phyloP scores from a whole-genome alignment of 2,888 invertebrate species.

The Brachyptera risi region DNA sequence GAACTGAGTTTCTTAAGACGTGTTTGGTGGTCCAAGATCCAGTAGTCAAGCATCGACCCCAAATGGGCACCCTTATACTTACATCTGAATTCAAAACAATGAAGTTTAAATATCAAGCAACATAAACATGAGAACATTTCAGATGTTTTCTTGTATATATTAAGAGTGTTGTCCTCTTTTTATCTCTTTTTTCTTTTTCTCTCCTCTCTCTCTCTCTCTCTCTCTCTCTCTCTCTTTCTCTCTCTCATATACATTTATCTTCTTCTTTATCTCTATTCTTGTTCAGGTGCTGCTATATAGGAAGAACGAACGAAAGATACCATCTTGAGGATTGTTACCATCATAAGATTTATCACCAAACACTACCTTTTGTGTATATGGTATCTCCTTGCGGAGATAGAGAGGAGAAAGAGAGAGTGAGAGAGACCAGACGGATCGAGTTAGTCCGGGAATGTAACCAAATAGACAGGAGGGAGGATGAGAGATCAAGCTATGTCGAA shows the following conservation, averaged over 20 bases:
- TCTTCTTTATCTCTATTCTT: slow-evolving; percentile 30
- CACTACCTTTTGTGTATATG: slow-evolving; percentile 1
- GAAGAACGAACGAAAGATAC: slow-evolving; percentile 31
- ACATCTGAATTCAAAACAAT: slow-evolving; percentile 10
- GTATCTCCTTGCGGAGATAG: slow-evolving; percentile 5
- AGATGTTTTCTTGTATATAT: slow-evolving; percentile 8
- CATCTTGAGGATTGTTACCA: slow-evolving; percentile 35
- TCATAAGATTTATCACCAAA: slow-evolving; percentile 32
- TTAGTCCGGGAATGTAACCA: too few relatives aligned
- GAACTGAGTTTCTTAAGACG: too few relatives aligned
- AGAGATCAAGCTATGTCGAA: background rate
- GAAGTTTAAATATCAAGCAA: background rate
- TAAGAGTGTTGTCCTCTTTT: slow-evolving; percentile 8
- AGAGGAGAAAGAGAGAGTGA: too few relatives aligned
- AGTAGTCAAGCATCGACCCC: too few relatives aligned
- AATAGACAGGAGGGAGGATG: background rate
- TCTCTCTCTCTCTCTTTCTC: slow-evolving; percentile 17
- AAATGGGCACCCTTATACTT: too few relatives aligned
- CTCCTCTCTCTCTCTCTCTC: slow-evolving; percentile 12
- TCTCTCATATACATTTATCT: slow-evolving; percentile 31
- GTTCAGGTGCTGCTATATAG: slow-evolving; percentile 34
- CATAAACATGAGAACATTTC: background rate
- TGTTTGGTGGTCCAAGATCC: too few relatives aligned
- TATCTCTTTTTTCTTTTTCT: slow-evolving; percentile 19
- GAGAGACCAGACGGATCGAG: too few relatives aligned